Conservation (phyloP, 2,113 vertebrate genomes). For the Bubo blakistoni region DNA sequence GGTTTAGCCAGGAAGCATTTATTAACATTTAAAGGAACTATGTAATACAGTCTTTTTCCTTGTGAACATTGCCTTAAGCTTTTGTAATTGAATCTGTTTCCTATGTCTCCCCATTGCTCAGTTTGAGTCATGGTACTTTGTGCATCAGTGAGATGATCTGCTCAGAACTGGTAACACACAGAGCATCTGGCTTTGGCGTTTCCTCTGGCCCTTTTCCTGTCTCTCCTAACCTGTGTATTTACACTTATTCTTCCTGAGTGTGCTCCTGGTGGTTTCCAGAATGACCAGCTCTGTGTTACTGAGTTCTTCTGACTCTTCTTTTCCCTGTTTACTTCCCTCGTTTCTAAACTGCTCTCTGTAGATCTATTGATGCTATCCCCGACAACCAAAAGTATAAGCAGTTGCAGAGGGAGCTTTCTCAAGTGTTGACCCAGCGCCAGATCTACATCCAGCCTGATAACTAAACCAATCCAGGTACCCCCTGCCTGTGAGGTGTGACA, state of each 20-base stretch:
- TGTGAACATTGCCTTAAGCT: neutral
- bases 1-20: neutral
- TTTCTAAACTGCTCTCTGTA: conserved; percentile 76
- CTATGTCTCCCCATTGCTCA: neutral
- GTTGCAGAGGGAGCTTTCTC: conserved; percentile 98
- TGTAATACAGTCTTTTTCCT: neutral
- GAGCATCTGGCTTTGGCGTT: neutral
- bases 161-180: neutral
- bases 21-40: neutral
- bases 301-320: conserved; percentile 33
- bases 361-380: conserved; percentile 98
- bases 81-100: neutral
- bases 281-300: neutral
- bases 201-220: neutral
- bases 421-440: conserved; percentile 99
- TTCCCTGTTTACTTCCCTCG: conserved; percentile 36
- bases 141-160: neutral
- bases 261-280: neutral
- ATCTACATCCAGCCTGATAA: conserved; percentile 96
- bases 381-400: conserved; percentile 99
- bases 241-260: neutral
- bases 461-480: conserved; percentile 88
- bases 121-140: neutral
- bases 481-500: conserved; percentile 66
- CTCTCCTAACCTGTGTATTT: neutral